phyloP scores from a whole-genome alignment of 2,888 invertebrate species.

The Conistra vaccinii region DNA sequence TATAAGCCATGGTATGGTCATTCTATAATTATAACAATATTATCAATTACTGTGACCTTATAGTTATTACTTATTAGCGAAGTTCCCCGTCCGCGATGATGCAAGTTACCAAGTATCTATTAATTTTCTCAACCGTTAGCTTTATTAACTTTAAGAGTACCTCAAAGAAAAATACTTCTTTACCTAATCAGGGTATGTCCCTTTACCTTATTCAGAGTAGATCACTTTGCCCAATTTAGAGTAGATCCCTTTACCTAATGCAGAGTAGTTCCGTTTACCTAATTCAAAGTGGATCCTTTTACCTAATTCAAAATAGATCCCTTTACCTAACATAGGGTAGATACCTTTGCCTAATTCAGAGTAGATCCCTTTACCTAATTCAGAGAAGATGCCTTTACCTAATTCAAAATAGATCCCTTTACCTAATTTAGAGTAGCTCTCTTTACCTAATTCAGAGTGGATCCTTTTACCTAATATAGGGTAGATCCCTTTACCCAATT shows the following conservation, averaged over 20 bases:
- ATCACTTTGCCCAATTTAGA: too few species aligned
- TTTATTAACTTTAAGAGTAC: background rate
- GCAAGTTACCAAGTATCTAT: background rate
- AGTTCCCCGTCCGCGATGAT: background rate
- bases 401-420: background rate
- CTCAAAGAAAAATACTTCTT: background rate
- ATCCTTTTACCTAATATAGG: background rate
- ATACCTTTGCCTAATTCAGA: background rate
- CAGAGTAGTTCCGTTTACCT: too few species aligned
- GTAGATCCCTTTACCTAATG: too few species aligned
- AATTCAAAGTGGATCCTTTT: too few species aligned
- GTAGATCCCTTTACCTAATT: too few species aligned
- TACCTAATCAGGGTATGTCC: background rate
- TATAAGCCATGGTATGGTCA: conserved; percentile 30
- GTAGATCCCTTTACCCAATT: too few species aligned
- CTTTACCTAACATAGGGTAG: too few species aligned
- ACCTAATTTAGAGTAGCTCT: background rate
- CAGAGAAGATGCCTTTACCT: background rate
- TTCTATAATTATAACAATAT: conserved; percentile 28
- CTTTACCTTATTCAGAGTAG: background rate
- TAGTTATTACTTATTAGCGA: conserved; percentile 6
- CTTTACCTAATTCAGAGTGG: background rate
- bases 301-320: too few species aligned
- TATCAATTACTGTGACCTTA: conserved; percentile 44
- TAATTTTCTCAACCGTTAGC: background rate